Evolutionary conservation across 2,888 invertebrate genomes (phyloP), one percentile per base, ranked within the genome.

Genomic region (Eudasyphora cyanicolor): DNA sequence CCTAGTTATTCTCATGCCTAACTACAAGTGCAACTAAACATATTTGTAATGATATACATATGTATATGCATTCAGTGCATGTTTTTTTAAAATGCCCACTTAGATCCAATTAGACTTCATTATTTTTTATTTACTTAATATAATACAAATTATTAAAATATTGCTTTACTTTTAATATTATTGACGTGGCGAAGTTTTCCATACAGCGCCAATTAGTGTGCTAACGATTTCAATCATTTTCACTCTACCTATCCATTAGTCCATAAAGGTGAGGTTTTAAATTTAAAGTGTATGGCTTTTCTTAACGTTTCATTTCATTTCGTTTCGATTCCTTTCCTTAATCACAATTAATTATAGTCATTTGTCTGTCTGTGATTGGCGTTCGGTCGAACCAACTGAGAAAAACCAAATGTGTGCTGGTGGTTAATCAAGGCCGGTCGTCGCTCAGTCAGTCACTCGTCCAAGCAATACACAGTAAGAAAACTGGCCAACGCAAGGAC

Each of bases 401-500:
- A 27, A 10, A 14, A 27, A 10, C 10, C 67, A 45, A 67, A 27
- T 27, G 57, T 27, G 8, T 27, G 14, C 14, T 3, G 10, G 14
- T 12, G 51, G 45, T 24, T 12, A 42, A 67, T 42, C 24, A 69
- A 42, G 67, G 45, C 27, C 45, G 14, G 1, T 17, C 24, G 45
- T 17, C 45, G 14, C 5, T 17, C 24, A 21, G 19, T 64, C 17
- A 19, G 29, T 21, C 24, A 21, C 8, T 64, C 6, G 14, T 32
- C 57, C n/a, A n/a, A n/a, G n/a, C n/a, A n/a, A n/a, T n/a, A n/a
- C n/a, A 27, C 54, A 54, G 54, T 54, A 67, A 69, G 3, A 62
- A 14, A n/a, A n/a, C n/a, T 74, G 38, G 70, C 49, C 76, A 21
- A 27, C n/a, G 8, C 69, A 27, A 67, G 73, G 38, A 80, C 51